Base-by-base conservation (phyloP, 2,797 vertebrate species). In the Kryptolebias ocellatus region DNA sequence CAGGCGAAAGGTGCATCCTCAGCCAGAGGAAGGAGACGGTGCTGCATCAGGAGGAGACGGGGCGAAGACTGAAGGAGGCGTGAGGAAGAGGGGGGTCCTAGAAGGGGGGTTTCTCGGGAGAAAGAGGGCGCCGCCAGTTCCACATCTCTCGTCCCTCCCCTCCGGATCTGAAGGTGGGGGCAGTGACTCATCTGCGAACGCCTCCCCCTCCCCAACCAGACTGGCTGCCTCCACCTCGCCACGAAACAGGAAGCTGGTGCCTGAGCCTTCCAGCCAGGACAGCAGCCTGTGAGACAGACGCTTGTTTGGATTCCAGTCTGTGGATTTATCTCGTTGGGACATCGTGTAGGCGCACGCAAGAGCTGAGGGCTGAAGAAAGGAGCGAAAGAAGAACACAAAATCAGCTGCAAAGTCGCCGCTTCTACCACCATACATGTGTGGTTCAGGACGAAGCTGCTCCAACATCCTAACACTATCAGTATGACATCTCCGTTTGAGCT, bases 161-260 rank as follows among this genome's bases (percentile, higher is more conserved):
- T 88, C 88, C 4, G 89, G 89, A 29, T 88, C 88, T 2, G 94
- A 94, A 1, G 92, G 93, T 4, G 94, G 94, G 4, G 95, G 95
- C 34, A 93, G 95, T 0, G 98, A 99, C 82, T 94, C 96, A 0
- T 95, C 96, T 4, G 87, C 95, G 55, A 94, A 93, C 0, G 95
- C 96, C 4, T 98, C 97, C 14, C 96, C 96, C 0, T 98, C 97
- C 0, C 98, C 97, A 12, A 98, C 97, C 1, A 98, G 95, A 90
- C 90, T 95, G 51, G 79, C 83, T 0, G 86, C 86, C 2, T 91
- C 88, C 85, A 95, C 96, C 2, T 98, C 97, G 1, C 96, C 97
- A 0, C 94, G 96, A 8, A 96, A 98, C 81, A 95, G 93, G 82
- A 98, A 96, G 81, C 69, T 83, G 46, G 89, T 75, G 0, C 83